Evolutionary conservation across 2,888 invertebrate species (phyloP), one percentile per base, ranked within the genome.

Genomic region (Hofmannophila pseudospretella): DNA sequence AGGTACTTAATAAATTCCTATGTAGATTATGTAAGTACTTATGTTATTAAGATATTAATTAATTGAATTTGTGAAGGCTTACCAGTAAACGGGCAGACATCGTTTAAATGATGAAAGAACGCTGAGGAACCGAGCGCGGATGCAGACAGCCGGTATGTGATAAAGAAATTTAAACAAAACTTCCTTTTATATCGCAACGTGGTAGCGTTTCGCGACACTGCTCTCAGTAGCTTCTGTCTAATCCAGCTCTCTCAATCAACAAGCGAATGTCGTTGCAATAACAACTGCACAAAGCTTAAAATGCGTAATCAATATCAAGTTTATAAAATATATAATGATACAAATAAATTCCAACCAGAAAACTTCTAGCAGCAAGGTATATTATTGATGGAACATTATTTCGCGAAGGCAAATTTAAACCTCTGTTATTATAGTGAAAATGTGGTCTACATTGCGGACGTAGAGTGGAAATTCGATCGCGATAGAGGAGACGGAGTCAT

Each of bases 131-230:
- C 76, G 74, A 72, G 49, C 80, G 67, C 76, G 58, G 58, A 58
- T 58, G 58, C 77, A 63, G 73, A 52, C 75, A 55, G 63, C 50
- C 51, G 73, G 70, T 78, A 62, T 82, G 72, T 85, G 84, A 79
- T 81, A 82, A 81, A 82, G 76, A 82, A 73, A 81, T 80, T 81
- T 78, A 67, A 71, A 79, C 75, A 73, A 79, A 78, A 82, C 76
- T 82, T 78, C 80, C 84, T 85, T 85, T 84, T 85, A 85, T 85
- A 85, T 79, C 64, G 67, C 84, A 81, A 85, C 85, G 82, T 84
- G 81, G 67, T 80, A 56, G 73, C 69, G 80, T 81, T 85, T 84
- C 82, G 84, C 84, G 85, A 85, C 78, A 77, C 70, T 74, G 79
- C 75, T 76, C 78, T 73, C 58, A 41, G 58, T 61, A 42, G 49